Conservation (phyloP, 2,797 vertebrate genomes). For the Esox masquinongy region DNA sequence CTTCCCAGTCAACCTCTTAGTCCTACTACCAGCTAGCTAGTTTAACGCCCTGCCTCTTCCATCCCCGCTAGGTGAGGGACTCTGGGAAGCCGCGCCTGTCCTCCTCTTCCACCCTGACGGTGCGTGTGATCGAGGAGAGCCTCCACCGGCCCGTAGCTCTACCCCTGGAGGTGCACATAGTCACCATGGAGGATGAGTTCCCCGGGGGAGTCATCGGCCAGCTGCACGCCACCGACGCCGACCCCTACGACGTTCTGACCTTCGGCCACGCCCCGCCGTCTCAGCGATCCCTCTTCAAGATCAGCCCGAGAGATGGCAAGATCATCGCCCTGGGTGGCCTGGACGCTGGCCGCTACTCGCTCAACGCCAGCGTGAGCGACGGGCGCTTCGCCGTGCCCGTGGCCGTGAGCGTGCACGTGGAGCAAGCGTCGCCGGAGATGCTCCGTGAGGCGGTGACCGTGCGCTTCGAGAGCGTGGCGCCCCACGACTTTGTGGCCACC, state of each 20-base stretch:
- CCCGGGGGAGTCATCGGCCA: conserved; percentile 96
- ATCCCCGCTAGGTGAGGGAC: conserved; percentile 81
- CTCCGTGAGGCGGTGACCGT: conserved; percentile 91
- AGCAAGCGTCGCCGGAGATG: conserved; percentile 88
- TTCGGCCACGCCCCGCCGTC: conserved; percentile 85
- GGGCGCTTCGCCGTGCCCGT: conserved; percentile 91
- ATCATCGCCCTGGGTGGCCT: conserved; percentile 92
- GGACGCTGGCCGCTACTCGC: conserved; percentile 88
- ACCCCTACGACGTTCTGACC: conserved; percentile 90
- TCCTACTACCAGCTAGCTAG: not conserved
- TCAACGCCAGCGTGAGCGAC: conserved; percentile 94
- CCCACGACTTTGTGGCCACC: conserved; percentile 89
- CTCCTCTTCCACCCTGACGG: conserved; percentile 80
- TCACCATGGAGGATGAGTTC: conserved; percentile 98
- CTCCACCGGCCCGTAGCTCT: conserved; percentile 89
- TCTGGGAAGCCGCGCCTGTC: conserved; percentile 89
- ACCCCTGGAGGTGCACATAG: conserved; percentile 91
- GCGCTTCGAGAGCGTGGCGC: conserved; percentile 89
- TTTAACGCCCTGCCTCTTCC: not conserved
- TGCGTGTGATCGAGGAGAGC: conserved; percentile 94
- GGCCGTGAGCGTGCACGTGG: conserved; percentile 87
- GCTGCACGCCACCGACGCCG: conserved; percentile 93
- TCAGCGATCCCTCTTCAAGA: conserved; percentile 95
- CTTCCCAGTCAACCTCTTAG: not conserved
- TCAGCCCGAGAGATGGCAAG: conserved; percentile 90